A percentile compares a stretch with the other conserved stretches of the same genome.
phyloP scores from a whole-genome alignment of 2,888 invertebrate species.

The Liodrosophila aerea region DNA sequence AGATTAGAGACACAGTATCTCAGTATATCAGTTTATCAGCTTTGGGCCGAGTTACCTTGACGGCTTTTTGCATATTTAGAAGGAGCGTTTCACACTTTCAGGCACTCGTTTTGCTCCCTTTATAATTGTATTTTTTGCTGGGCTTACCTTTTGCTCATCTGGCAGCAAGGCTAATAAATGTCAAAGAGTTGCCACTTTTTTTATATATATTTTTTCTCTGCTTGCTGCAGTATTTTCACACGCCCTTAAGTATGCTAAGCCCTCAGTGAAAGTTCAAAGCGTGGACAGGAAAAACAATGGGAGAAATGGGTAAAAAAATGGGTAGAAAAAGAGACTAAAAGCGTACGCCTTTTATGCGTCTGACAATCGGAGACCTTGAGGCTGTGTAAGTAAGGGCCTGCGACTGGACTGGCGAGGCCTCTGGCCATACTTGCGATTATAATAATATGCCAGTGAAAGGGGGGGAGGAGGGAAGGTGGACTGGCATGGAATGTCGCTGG shows the following conservation, averaged over 20 bases:
- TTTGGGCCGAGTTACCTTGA: constrained; percentile 12
- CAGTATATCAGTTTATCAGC: background rate
- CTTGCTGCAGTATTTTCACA: constrained; percentile 55
- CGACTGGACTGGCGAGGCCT: constrained; percentile 29
- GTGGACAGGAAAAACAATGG: constrained; percentile 16
- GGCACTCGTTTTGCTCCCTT: constrained; percentile 20
- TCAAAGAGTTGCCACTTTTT: constrained; percentile 59
- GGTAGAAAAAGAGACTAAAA: constrained; percentile 10
- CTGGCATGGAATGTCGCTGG: constrained; percentile 30
- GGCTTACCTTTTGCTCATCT: constrained; percentile 40
- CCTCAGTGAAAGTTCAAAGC: constrained; percentile 50
- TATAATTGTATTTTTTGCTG: constrained; percentile 53
- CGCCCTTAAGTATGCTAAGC: constrained; percentile 58
- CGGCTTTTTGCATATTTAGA: constrained; percentile 17
- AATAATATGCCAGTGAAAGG: constrained; percentile 62
- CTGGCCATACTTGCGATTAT: constrained; percentile 59
- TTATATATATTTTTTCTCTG: no score
- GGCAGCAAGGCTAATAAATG: constrained; percentile 70
- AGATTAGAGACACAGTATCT: constrained; percentile 12
- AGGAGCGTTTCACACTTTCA: constrained; percentile 29
- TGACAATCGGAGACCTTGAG: constrained; percentile 41
- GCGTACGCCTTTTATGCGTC: constrained; percentile 31
- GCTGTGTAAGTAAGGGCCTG: constrained; percentile 11
- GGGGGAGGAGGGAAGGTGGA: constrained; percentile 23
- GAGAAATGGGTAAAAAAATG: constrained; percentile 21